Percentiles rank a stretch among this genome's conserved stretches.
These are phyloP conservation scores for Calcarius lapponicus DNA, from an alignment of 2,797 vertebrate species.

Conservation along the genomic window DNA sequence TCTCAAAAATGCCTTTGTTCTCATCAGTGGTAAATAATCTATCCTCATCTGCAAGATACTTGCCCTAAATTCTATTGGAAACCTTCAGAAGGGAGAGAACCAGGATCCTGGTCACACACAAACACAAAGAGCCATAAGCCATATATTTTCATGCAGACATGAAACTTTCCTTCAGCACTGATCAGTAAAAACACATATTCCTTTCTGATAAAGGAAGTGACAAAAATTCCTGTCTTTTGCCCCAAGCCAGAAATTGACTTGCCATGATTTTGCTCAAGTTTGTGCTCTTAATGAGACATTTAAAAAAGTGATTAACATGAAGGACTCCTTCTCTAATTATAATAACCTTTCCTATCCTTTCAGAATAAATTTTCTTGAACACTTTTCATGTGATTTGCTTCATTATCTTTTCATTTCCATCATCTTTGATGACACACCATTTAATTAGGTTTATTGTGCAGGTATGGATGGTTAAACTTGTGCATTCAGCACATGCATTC, in stretches of 20 bases:
- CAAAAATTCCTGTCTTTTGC: background rate
- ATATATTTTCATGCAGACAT: background rate
- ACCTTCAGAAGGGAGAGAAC: background rate
- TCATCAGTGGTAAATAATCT: background rate
- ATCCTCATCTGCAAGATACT: background rate
- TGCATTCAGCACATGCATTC: conserved; percentile 44
- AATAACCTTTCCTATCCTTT: conserved; percentile 57
- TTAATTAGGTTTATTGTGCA: conserved; percentile 69
- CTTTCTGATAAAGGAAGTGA: background rate
- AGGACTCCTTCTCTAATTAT: conserved; percentile 46
- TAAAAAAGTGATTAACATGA: conserved; percentile 31
- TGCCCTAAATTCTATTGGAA: background rate
- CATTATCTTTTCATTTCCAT: conserved; percentile 71
- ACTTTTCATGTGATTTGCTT: conserved; percentile 60
- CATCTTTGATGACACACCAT: conserved; percentile 52
- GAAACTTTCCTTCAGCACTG: background rate
- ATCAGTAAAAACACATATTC: background rate
- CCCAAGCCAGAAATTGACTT: background rate
- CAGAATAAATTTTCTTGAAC: conserved; percentile 60
- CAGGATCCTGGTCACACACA: background rate
- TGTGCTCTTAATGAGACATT: conserved; percentile 13
- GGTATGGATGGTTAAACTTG: conserved; percentile 41
- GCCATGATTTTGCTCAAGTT: background rate
- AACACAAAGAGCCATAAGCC: background rate
- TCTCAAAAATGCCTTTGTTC: background rate